Evolutionary conservation across 2,888 invertebrate species (phyloP).

Genomic region (Pyrrhia umbra): DNA sequence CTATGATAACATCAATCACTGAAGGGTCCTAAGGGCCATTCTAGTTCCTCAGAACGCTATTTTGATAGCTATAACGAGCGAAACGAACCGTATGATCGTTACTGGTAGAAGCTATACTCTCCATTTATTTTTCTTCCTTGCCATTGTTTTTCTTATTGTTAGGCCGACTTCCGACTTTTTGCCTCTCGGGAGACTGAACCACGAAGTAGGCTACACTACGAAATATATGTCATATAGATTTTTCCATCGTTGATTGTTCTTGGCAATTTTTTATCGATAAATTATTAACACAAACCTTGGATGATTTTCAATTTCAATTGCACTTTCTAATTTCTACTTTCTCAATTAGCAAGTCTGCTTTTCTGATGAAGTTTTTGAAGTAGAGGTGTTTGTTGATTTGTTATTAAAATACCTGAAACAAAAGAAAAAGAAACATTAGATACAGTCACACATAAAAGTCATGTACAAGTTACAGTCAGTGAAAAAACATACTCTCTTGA

Average conservation of each 20-base stretch:
- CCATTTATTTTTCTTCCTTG: conserved; percentile 28
- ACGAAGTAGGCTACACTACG: conserved; percentile 37
- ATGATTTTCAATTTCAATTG: conserved; percentile 17
- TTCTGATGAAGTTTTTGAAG: conserved; percentile 6
- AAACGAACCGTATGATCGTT: conserved; percentile 41
- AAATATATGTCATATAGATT: conserved; percentile 11
- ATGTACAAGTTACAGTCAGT: neutral
- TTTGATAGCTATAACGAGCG: conserved; percentile 42
- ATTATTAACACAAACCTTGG: conserved; percentile 20
- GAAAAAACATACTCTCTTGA: too few relatives aligned
- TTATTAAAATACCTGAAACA: conserved; percentile 50
- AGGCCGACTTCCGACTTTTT: conserved; percentile 26
- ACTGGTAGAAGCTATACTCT: conserved; percentile 21
- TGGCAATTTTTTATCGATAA: conserved; percentile 26
- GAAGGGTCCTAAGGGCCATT: conserved; percentile 9
- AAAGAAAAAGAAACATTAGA: conserved; percentile 36
- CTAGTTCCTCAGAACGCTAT: conserved; percentile 26
- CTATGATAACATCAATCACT: conserved; percentile 15
- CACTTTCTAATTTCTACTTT: conserved; percentile 18
- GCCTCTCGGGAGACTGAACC: conserved; percentile 40
- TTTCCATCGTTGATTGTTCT: conserved; percentile 14
- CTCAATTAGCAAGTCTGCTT: conserved; percentile 10
- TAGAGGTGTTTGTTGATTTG: neutral
- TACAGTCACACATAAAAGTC: neutral
- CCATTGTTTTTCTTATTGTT: conserved; percentile 38